Evolutionary conservation across 2,113 vertebrate species (phyloP).

Genomic region (Albula glossodonta): DNA sequence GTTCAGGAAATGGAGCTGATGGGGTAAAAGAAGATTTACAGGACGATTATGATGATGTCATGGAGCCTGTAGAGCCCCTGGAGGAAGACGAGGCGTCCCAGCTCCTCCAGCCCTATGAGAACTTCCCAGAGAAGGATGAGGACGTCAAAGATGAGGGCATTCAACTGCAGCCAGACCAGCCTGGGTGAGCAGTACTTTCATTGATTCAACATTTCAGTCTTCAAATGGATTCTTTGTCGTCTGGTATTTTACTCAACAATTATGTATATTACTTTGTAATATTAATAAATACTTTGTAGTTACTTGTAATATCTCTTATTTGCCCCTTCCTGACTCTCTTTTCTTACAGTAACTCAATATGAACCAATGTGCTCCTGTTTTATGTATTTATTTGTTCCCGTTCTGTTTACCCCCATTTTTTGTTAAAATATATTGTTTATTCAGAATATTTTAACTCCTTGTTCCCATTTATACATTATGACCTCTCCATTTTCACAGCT

Average conservation of each 20-base stretch:
- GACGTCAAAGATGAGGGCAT: slow-evolving; percentile 19
- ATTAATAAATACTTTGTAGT: too few species aligned
- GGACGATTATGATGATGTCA: slow-evolving; percentile 58
- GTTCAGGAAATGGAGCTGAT: slow-evolving; percentile 20
- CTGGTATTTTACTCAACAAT: neutral
- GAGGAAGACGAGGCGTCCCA: neutral
- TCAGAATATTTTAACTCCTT: too few species aligned
- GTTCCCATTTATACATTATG: neutral
- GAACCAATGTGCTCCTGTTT: too few species aligned
- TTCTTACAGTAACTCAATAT: too few species aligned
- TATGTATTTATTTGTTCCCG: too few species aligned
- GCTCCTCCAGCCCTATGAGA: neutral
- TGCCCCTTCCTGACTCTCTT: too few species aligned
- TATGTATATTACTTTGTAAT: too few species aligned
- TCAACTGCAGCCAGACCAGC: slow-evolving; percentile 36
- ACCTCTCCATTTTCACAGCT: neutral
- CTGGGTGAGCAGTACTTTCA: slow-evolving; percentile 42
- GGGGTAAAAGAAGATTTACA: slow-evolving; percentile 42
- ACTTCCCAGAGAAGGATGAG: neutral
- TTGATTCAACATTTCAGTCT: neutral
- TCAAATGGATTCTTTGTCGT: too few species aligned
- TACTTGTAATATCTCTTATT: too few species aligned
- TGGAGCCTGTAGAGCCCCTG: neutral
- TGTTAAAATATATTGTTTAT: too few species aligned
- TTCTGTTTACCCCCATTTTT: too few species aligned